Conservation (phyloP, 1,140 invertebrate species). For the Leptopilina boulardi region DNA sequence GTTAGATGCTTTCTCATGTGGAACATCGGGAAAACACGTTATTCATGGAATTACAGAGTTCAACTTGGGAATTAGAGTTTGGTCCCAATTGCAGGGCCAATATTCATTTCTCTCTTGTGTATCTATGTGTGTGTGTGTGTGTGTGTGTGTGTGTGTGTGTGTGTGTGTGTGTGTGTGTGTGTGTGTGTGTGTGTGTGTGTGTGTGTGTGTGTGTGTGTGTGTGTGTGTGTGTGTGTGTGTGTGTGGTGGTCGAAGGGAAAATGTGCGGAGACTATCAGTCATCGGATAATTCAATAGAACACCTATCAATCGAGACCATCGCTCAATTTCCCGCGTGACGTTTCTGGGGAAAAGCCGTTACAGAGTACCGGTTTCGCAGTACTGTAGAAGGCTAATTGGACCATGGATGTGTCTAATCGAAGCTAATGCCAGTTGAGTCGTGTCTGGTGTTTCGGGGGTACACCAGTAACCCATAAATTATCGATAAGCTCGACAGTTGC, state of each 20-base stretch:
- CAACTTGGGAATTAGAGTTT: conserved; percentile 30
- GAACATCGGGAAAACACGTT: conserved; percentile 3
- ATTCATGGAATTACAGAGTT: conserved; percentile 12
- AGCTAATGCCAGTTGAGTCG: conserved; percentile 46
- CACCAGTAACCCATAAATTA: conserved; percentile 53
- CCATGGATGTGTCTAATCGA: conserved; percentile 51
- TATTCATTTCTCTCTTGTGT: conserved; percentile 21
- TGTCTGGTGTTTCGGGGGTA: conserved; percentile 41
- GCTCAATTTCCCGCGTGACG: conserved; percentile 38
- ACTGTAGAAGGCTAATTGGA: conserved; percentile 47
- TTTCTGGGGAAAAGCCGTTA: conserved; percentile 27
- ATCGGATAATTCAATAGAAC: conserved; percentile 41
- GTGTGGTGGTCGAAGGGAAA: conserved; percentile 10
- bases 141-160: too few relatives aligned
- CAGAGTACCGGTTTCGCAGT: conserved; percentile 20
- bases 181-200: too few relatives aligned
- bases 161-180: too few relatives aligned
- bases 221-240: too few relatives aligned
- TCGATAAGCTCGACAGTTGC: conserved; percentile 52
- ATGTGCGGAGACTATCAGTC: conserved; percentile 39
- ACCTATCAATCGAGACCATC: conserved; percentile 37
- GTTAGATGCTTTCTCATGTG: conserved; percentile 1
- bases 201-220: too few relatives aligned
- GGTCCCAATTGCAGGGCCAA: conserved; percentile 15
- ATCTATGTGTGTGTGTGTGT: too few relatives aligned